phyloP scores from a whole-genome alignment of 2,113 vertebrate genomes.

The Taurulus bubalis region DNA sequence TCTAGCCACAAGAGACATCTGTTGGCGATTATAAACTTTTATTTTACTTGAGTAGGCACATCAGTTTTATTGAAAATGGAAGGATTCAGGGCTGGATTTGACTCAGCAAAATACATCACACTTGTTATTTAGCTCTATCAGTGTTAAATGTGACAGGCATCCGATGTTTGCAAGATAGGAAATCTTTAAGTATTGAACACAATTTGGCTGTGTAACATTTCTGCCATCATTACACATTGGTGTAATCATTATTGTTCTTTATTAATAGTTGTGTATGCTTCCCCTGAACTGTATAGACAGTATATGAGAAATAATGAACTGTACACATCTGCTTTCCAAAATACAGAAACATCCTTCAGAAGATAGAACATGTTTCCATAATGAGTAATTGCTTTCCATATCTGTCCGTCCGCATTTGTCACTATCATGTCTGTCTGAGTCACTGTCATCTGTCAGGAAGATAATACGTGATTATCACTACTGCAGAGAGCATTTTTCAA shows the following conservation, averaged over 20 bases:
- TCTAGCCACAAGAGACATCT: neutral
- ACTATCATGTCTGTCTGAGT: conserved; percentile 18
- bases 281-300: neutral
- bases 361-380: conserved; percentile 4
- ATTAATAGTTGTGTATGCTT: too few species aligned
- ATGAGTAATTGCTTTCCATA: conserved; percentile 34
- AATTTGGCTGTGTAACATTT: neutral
- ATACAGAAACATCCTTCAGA: conserved; percentile 12
- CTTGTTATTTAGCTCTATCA: neutral
- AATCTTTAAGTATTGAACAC: neutral
- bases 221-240: neutral
- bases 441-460: conserved; percentile 21
- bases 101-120: neutral
- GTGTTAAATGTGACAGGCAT: neutral
- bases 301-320: neutral
- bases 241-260: neutral
- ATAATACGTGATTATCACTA: conserved; percentile 44
- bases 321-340: neutral
- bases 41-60: neutral
- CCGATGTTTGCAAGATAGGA: neutral
- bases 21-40: neutral
- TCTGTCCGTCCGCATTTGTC: conserved; percentile 29
- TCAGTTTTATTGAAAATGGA: neutral
- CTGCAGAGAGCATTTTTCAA: conserved; percentile 31
- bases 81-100: neutral